Percentiles rank a stretch among this genome's conserved stretches.
Conservation (phyloP, 1,140 invertebrate species). For the Homarus americanus region DNA sequence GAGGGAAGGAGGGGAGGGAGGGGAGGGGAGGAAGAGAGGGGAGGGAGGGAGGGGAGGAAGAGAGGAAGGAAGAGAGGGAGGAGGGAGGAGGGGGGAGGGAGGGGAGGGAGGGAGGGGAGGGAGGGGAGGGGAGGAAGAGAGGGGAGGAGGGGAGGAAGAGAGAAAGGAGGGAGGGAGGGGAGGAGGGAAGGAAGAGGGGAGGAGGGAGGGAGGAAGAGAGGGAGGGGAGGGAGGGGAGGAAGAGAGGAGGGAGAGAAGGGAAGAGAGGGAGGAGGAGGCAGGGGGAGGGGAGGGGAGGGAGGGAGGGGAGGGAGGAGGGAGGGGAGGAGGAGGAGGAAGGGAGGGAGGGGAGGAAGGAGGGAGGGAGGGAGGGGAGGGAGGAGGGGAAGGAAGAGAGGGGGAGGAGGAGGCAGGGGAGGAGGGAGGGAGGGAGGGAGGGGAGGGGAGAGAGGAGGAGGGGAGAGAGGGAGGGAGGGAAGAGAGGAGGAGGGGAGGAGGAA, state of each 20-base stretch:
- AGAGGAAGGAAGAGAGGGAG: not conserved
- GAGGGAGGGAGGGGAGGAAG: too few relatives aligned
- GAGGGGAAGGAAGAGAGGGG: conserved; percentile 10
- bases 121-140: conserved; percentile 11
- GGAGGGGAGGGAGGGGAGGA: not conserved
- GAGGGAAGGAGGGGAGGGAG: not conserved
- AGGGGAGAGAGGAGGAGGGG: not conserved
- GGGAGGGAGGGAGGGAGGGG: not conserved
- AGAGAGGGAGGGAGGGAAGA: not conserved
- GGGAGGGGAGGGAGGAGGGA: not conserved
- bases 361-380: conserved; percentile 8
- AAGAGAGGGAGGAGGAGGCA: too few relatives aligned
- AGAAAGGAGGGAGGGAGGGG: not conserved
- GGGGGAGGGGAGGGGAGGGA: not conserved
- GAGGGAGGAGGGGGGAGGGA: not conserved
- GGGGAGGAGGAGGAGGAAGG: not conserved
- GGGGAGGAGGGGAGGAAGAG: not conserved
- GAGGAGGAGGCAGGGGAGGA: not conserved
- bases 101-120: not conserved
- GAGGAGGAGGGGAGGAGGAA: not conserved
- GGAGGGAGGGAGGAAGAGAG: not conserved
- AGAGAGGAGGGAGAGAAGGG: not conserved
- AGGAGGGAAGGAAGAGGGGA: not conserved
- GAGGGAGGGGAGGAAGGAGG: not conserved
- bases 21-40: conserved; percentile 1